Percentiles rank a stretch among this genome's conserved stretches.
Conservation (phyloP, 2,888 invertebrate genomes). For the Agrotis ipsilon region DNA sequence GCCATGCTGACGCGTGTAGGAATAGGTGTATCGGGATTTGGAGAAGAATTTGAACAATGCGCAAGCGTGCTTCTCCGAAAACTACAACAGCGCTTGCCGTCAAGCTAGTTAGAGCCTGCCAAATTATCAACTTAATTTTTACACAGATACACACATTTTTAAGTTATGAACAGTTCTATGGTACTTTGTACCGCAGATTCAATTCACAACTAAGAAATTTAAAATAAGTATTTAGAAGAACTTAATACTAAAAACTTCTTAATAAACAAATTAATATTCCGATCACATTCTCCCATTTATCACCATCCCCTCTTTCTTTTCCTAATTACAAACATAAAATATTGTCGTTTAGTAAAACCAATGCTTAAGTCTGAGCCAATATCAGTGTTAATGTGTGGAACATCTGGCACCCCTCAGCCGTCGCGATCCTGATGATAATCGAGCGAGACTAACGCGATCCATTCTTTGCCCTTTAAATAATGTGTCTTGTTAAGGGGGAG, state of each 20-base stretch:
- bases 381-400: conserved; percentile 78
- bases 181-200: background rate
- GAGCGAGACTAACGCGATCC: conserved; percentile 77
- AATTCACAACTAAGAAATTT: background rate
- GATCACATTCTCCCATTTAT: conserved; percentile 54
- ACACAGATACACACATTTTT: too few species aligned
- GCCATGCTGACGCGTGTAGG: too few species aligned
- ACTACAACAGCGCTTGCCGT: too few species aligned
- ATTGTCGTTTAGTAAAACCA: conserved; percentile 63
- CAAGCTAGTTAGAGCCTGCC: too few species aligned
- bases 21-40: too few species aligned
- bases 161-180: background rate
- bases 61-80: too few species aligned
- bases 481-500: conserved; percentile 72
- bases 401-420: conserved; percentile 77
- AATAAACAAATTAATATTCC: conserved; percentile 61
- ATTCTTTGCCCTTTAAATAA: conserved; percentile 78
- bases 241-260: background rate
- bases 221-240: background rate
- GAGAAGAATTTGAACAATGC: too few species aligned
- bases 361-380: conserved; percentile 69
- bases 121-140: too few species aligned
- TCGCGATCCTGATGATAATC: conserved; percentile 73
- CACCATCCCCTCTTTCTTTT: conserved; percentile 46
- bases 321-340: conserved; percentile 60